Conservation (phyloP, 2,797 vertebrate genomes). For the Parauchenoglanis punctatus region DNA sequence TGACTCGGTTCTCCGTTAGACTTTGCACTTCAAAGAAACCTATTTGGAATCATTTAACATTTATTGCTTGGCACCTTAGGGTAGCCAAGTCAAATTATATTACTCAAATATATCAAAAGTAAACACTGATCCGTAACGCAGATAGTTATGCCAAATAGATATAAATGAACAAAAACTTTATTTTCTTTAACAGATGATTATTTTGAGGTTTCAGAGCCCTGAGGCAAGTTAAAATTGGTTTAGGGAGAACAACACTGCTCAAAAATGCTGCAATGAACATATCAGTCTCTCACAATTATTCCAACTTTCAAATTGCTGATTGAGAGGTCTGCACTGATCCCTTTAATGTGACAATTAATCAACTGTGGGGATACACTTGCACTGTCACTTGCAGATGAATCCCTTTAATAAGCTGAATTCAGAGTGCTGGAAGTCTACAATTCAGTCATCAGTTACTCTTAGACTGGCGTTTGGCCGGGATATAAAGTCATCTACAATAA, state of each 20-base stretch:
- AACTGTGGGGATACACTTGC: slow-evolving; percentile 51
- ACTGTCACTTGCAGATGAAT: slow-evolving; percentile 66
- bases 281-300: slow-evolving; percentile 9
- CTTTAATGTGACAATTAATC: slow-evolving; percentile 66
- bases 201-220: slow-evolving; percentile 71
- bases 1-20: not conserved
- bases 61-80: slow-evolving; percentile 27
- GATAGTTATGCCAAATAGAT: slow-evolving; percentile 72
- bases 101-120: slow-evolving; percentile 28
- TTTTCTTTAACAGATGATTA: slow-evolving; percentile 72
- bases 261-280: not conserved
- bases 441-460: slow-evolving; percentile 35
- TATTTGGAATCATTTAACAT: slow-evolving; percentile 24
- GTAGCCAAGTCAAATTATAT: slow-evolving; percentile 19
- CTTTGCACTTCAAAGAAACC: slow-evolving; percentile 22
- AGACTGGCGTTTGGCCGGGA: slow-evolving; percentile 17
- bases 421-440: slow-evolving; percentile 16
- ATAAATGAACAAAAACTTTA: slow-evolving; percentile 73
- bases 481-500: slow-evolving; percentile 13
- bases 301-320: slow-evolving; percentile 57
- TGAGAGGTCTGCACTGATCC: slow-evolving; percentile 53
- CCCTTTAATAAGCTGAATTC: slow-evolving; percentile 62
- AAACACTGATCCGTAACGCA: slow-evolving; percentile 44
- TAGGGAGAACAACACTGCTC: slow-evolving; percentile 58
- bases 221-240: slow-evolving; percentile 74